These are phyloP conservation scores for Drosophila prosaltans DNA, from an alignment of 1,140 invertebrate genomes.

Conservation along the genomic window DNA sequence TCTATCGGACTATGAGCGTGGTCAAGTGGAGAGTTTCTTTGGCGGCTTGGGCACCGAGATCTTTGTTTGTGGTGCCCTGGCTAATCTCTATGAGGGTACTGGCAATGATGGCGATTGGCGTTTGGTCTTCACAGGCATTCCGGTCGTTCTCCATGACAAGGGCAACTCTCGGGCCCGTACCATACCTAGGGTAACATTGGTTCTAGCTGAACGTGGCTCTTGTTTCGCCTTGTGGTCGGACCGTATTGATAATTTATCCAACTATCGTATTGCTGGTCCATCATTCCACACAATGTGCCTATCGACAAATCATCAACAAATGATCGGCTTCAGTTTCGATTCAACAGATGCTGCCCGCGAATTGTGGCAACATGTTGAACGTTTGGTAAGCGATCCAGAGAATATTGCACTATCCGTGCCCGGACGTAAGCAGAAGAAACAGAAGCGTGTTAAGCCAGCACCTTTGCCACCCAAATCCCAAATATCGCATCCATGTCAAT, in stretches of 20 bases:
- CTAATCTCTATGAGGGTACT: constrained; percentile 89
- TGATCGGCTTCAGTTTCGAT: constrained; percentile 91
- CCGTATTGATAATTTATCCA: constrained; percentile 89
- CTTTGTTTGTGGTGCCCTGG: constrained; percentile 90
- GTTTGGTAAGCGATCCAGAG: constrained; percentile 89
- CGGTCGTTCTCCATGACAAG: constrained; percentile 90
- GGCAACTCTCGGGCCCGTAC: constrained; percentile 89
- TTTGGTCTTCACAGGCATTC: constrained; percentile 91
- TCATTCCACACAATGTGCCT: constrained; percentile 93
- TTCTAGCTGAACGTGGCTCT: constrained; percentile 92
- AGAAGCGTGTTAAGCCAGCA: constrained; percentile 84
- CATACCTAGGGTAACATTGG: constrained; percentile 89
- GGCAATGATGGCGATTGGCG: constrained; percentile 87
- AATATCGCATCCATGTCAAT: constrained; percentile 94
- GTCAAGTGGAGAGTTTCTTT: constrained; percentile 92
- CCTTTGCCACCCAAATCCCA: constrained; percentile 90
- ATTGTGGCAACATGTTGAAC: constrained; percentile 88
- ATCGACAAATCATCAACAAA: constrained; percentile 84
- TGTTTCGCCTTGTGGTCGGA: constrained; percentile 94
- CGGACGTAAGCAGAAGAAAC: constrained; percentile 86
- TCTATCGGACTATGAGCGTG: constrained; percentile 88
- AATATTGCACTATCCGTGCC: constrained; percentile 90
- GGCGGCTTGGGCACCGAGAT: constrained; percentile 91
- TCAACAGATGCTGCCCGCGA: constrained; percentile 89
- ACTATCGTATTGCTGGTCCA: constrained; percentile 87